These are phyloP conservation scores for Scaptomyza reducta DNA, from an alignment of 2,888 invertebrate species.

Conservation along the genomic window DNA sequence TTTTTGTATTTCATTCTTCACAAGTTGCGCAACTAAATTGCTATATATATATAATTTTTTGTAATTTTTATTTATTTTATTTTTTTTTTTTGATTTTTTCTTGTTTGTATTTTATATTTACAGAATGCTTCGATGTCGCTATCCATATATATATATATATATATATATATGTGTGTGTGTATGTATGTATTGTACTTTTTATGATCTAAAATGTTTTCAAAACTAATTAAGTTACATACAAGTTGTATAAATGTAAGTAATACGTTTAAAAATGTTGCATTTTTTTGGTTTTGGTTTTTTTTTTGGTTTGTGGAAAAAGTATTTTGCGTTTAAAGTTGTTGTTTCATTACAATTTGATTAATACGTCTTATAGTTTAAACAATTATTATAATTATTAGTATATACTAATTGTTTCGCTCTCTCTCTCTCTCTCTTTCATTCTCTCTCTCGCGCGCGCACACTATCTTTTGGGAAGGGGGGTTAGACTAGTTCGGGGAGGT, in stretches of 20 bases:
- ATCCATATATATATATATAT: slow-evolving; percentile 38
- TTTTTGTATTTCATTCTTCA: slow-evolving; percentile 8
- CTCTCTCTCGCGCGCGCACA: slow-evolving; percentile 34
- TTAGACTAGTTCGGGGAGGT: slow-evolving; percentile 9
- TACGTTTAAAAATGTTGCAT: slow-evolving; percentile 76
- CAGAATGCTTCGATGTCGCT: slow-evolving; percentile 80
- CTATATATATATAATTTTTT: slow-evolving; percentile 25
- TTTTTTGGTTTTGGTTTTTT: slow-evolving; percentile 24
- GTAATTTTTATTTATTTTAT: slow-evolving; percentile 13
- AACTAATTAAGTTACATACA: slow-evolving; percentile 75
- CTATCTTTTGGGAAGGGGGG: slow-evolving; percentile 1
- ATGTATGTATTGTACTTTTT: slow-evolving; percentile 39
- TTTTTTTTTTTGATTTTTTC: slow-evolving; percentile 27
- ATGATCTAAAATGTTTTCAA: slow-evolving; percentile 79
- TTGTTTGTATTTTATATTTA: slow-evolving; percentile 65
- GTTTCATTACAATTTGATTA: slow-evolving; percentile 67
- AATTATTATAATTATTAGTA: slow-evolving; percentile 62
- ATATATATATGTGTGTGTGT: slow-evolving; percentile 13
- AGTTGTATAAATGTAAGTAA: slow-evolving; percentile 68
- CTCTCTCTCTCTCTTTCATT: background rate
- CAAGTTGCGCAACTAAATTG: slow-evolving; percentile 46
- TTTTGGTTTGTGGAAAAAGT: slow-evolving; percentile 69
- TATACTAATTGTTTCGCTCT: slow-evolving; percentile 66
- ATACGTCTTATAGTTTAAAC: slow-evolving; percentile 65
- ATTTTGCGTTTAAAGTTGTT: slow-evolving; percentile 58